phyloP scores from a whole-genome alignment of 2,113 vertebrate species.

The Colinus virginianus region DNA sequence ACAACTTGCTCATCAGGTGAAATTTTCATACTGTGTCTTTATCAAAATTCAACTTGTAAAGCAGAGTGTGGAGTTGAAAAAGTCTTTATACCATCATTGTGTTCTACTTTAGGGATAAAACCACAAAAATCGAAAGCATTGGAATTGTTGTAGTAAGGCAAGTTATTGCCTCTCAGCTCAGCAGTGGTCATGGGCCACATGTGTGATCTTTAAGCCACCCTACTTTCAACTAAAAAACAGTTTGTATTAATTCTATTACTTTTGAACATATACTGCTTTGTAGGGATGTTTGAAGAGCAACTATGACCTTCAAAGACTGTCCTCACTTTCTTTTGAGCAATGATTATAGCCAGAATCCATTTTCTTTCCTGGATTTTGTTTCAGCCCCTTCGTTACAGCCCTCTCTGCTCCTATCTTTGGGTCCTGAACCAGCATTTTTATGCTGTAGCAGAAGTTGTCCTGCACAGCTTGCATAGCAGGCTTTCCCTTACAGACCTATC shows the following conservation, averaged over 20 bases:
- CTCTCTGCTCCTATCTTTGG: neutral
- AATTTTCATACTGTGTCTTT: neutral
- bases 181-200: neutral
- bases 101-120: neutral
- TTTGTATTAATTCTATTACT: neutral
- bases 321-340: neutral
- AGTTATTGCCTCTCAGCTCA: neutral
- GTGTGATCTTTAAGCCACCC: neutral
- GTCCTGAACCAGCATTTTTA: neutral
- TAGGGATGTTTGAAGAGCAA: neutral
- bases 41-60: neutral
- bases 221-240: neutral
- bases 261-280: neutral
- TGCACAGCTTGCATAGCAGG: neutral
- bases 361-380: neutral
- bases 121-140: neutral
- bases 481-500: neutral
- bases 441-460: neutral
- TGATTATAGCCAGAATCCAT: neutral
- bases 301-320: neutral
- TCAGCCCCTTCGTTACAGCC: neutral
- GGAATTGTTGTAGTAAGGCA: neutral
- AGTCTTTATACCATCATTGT: neutral
- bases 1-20: neutral
- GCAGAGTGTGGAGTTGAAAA: neutral